A percentile compares a stretch with the other conserved stretches of the same genome.
phyloP scores from a whole-genome alignment of 2,113 vertebrate genomes.

The Podiceps cristatus region DNA sequence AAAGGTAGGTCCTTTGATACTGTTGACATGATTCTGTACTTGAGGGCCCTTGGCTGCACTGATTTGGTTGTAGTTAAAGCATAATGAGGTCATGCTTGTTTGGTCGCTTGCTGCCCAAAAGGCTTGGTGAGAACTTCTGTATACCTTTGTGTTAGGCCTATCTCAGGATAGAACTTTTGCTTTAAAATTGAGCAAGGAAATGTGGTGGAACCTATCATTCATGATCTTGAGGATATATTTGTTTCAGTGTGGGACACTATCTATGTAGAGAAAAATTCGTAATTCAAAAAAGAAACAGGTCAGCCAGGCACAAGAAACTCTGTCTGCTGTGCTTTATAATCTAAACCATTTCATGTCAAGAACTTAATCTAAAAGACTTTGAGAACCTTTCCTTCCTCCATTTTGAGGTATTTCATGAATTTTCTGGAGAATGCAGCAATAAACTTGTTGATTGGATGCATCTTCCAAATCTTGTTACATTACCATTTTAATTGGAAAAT shows the following conservation, averaged over 20 bases:
- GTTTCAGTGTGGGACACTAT: background rate
- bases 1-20: background rate
- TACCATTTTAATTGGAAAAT: constrained; percentile 57
- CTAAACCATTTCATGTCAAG: background rate
- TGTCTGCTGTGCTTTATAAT: background rate
- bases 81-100: background rate
- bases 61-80: background rate
- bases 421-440: background rate
- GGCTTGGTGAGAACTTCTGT: background rate
- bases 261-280: background rate
- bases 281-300: background rate
- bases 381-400: background rate
- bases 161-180: background rate
- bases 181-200: background rate
- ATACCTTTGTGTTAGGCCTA: background rate
- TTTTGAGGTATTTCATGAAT: background rate
- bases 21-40: background rate
- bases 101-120: background rate
- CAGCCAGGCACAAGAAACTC: background rate
- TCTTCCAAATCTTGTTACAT: background rate
- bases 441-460: background rate
- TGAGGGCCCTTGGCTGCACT: background rate
- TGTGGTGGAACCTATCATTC: background rate
- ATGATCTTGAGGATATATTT: background rate
- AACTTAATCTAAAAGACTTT: background rate